These are phyloP conservation scores for Anguilla obscura DNA, from an alignment of 2,797 vertebrate species.

Conservation along the genomic window DNA sequence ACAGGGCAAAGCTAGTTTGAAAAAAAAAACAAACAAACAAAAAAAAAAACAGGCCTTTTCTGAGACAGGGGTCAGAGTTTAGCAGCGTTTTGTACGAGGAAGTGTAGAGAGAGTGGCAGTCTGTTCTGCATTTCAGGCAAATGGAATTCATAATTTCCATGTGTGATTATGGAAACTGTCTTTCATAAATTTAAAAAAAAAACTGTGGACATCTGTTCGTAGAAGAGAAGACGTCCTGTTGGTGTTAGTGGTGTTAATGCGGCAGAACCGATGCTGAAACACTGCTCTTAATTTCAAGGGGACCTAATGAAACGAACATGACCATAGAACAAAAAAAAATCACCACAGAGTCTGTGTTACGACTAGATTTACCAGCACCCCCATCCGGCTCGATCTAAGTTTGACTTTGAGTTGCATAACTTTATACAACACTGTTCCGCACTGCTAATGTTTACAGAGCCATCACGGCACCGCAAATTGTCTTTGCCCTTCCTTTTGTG, in stretches of 20 bases:
- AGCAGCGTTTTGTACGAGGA: neutral
- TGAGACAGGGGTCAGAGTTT: neutral
- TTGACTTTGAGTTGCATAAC: neutral
- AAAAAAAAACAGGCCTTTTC: neutral
- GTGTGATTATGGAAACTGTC: neutral
- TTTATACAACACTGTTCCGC: constrained; percentile 17
- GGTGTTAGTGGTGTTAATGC: neutral
- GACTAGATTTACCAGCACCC: neutral
- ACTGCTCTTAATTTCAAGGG: neutral
- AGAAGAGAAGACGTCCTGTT: neutral
- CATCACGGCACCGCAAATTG: constrained; percentile 17
- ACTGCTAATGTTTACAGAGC: constrained; percentile 23
- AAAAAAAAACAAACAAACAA: neutral
- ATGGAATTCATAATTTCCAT: neutral
- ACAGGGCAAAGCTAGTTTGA: neutral
- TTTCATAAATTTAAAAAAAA: neutral
- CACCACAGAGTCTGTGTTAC: neutral
- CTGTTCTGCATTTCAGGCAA: neutral
- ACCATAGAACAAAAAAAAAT: neutral
- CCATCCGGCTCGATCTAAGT: too few relatives aligned
- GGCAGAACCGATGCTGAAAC: neutral
- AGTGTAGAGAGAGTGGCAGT: neutral
- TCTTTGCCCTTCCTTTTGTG: constrained; percentile 37
- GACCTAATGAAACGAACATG: too few relatives aligned
- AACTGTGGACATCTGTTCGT: neutral